Evolutionary conservation across 2,113 vertebrate species (phyloP).

Genomic region (Forbesichthys papilliferus): DNA sequence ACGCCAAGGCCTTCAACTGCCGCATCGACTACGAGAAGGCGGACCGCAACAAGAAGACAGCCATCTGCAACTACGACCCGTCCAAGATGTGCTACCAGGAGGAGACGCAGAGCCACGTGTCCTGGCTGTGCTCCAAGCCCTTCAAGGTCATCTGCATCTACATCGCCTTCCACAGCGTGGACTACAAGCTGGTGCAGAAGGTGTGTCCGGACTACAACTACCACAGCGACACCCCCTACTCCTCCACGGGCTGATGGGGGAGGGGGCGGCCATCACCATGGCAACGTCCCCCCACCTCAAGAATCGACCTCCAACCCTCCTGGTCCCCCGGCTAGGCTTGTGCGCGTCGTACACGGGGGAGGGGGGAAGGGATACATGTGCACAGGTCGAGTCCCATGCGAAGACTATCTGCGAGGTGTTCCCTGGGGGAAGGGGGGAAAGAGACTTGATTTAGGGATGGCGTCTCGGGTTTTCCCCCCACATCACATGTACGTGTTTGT

Average conservation of each 20-base stretch:
- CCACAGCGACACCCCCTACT: conserved; percentile 95
- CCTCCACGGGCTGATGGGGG: conserved; percentile 88
- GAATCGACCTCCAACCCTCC: conserved; percentile 38
- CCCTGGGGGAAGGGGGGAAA: background rate
- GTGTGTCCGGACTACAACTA: conserved; percentile 99
- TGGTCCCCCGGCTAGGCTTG: conserved; percentile 6
- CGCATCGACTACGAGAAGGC: conserved; percentile 99
- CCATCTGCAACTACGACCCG: conserved; percentile 89
- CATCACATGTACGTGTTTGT: conserved; percentile 56
- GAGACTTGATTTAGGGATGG: background rate
- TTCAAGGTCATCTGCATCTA: conserved; percentile 99
- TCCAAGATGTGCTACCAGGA: conserved; percentile 98
- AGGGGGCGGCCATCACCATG: conserved; percentile 19
- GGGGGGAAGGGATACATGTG: no score
- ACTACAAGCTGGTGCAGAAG: conserved; percentile 99
- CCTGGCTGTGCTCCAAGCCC: conserved; percentile 98
- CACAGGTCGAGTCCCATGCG: no score
- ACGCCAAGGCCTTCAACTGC: conserved; percentile 98
- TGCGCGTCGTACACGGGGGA: background rate
- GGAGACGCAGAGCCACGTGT: conserved; percentile 98
- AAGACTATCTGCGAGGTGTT: background rate
- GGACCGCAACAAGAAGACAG: conserved; percentile 97
- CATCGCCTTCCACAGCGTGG: conserved; percentile 98
- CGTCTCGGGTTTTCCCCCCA: conserved; percentile 31
- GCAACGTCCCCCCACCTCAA: background rate